These are phyloP conservation scores for Polyommatus iphigenia DNA, from an alignment of 2,888 invertebrate genomes.

Conservation along the genomic window DNA sequence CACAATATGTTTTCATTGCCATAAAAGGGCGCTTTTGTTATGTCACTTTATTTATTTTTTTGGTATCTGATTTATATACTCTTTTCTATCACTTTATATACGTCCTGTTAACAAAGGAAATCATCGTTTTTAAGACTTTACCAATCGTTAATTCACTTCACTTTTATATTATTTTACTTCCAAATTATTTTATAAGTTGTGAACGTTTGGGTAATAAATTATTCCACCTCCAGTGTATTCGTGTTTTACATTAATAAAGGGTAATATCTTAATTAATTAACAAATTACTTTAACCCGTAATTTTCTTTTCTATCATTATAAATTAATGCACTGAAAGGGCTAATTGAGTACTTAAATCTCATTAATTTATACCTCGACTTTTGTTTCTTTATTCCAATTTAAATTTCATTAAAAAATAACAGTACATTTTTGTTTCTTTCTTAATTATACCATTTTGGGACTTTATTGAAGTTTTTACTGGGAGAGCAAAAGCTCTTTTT, in stretches of 20 bases:
- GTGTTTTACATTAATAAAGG: not conserved
- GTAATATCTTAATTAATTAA: not conserved
- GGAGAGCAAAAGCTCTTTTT: not conserved
- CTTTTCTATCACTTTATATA: not conserved
- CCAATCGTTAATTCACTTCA: no score
- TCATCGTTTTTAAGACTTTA: no score
- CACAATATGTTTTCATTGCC: conserved; percentile 16
- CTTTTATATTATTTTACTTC: no score
- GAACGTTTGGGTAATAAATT: no score
- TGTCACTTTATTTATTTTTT: not conserved
- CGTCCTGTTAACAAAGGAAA: no score
- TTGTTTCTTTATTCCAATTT: not conserved
- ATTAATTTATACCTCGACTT: conserved; percentile 4
- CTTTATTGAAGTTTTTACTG: not conserved
- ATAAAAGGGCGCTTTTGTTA: not conserved
- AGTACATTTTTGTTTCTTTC: not conserved
- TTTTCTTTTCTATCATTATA: not conserved
- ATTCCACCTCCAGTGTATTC: no score
- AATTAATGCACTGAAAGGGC: not conserved
- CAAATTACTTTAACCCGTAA: not conserved
- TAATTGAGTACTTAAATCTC: not conserved
- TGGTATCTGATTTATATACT: not conserved
- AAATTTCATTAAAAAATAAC: not conserved
- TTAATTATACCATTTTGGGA: not conserved
- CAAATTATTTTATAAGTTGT: no score